These are phyloP conservation scores for Drosophila pseudoobscura DNA, from an alignment of 1,140 invertebrate species.

Conservation along the genomic window DNA sequence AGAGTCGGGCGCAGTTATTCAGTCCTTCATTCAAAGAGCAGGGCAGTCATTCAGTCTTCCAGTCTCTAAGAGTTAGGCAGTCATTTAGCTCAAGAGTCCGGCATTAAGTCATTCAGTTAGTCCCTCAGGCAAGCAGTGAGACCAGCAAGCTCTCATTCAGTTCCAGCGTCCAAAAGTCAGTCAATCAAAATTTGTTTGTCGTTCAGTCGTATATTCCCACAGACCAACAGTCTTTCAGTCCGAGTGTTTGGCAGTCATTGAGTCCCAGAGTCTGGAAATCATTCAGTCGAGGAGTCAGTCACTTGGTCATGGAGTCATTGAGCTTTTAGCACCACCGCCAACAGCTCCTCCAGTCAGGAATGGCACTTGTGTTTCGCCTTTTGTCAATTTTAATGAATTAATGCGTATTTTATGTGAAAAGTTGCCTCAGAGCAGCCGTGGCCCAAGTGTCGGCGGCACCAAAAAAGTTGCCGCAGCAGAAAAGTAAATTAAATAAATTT, in stretches of 20 bases:
- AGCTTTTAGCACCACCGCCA: constrained; percentile 60
- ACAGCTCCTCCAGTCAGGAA: constrained; percentile 43
- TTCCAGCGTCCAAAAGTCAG: too few relatives aligned
- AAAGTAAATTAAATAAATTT: constrained; percentile 79
- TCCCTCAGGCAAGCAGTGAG: too few relatives aligned
- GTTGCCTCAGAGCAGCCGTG: constrained; percentile 40
- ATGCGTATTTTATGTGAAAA: constrained; percentile 80
- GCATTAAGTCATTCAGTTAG: too few relatives aligned
- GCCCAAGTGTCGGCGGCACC: constrained; percentile 3
- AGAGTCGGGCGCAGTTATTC: background rate
- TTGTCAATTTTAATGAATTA: constrained; percentile 82
- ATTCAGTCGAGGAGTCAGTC: constrained; percentile 10
- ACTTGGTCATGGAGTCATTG: background rate
- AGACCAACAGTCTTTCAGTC: too few relatives aligned
- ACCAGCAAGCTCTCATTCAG: too few relatives aligned
- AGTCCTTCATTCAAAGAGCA: too few relatives aligned
- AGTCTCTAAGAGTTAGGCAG: too few relatives aligned
- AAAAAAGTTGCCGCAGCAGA: constrained; percentile 36
- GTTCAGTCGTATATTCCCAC: too few relatives aligned
- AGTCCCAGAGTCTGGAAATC: background rate
- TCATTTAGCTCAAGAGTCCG: too few relatives aligned
- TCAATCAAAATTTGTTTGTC: too few relatives aligned
- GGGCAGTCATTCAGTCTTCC: too few relatives aligned
- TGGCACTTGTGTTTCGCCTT: constrained; percentile 69
- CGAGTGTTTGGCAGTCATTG: too few relatives aligned